These are phyloP conservation scores for Callospermophilus lateralis DNA, from an alignment of 2,113 vertebrate genomes.

Conservation along the genomic window DNA sequence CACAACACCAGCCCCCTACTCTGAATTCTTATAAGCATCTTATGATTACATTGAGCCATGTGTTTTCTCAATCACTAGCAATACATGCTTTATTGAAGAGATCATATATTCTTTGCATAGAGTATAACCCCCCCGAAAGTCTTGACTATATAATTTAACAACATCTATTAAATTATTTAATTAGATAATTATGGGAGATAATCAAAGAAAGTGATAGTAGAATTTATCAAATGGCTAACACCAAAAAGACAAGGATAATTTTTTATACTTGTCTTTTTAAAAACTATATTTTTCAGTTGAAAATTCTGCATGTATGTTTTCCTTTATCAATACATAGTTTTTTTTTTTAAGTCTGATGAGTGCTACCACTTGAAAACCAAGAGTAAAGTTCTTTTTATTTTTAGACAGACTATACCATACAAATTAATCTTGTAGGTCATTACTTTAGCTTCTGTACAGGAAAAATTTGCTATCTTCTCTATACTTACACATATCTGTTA, in stretches of 20 bases:
- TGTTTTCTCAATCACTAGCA: conserved; percentile 49
- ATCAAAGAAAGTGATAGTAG: background rate
- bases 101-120: conserved; percentile 8
- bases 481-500: background rate
- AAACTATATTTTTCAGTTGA: conserved; percentile 32
- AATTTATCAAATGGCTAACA: conserved; percentile 40
- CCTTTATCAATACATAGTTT: background rate
- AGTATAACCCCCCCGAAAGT: background rate
- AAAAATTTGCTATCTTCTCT: background rate
- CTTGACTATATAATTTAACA: conserved; percentile 44
- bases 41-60: background rate
- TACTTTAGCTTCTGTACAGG: background rate
- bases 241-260: background rate
- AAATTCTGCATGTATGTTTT: background rate
- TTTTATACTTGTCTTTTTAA: background rate
- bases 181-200: background rate
- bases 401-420: conserved; percentile 13
- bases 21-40: background rate
- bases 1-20: background rate
- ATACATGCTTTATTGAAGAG: background rate
- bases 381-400: conserved; percentile 32
- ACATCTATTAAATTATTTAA: background rate
- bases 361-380: conserved; percentile 29
- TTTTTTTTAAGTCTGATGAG: background rate
- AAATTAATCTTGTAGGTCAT: background rate